Conservation (phyloP, 2,888 invertebrate genomes). For the Trachelus iudaicus region DNA sequence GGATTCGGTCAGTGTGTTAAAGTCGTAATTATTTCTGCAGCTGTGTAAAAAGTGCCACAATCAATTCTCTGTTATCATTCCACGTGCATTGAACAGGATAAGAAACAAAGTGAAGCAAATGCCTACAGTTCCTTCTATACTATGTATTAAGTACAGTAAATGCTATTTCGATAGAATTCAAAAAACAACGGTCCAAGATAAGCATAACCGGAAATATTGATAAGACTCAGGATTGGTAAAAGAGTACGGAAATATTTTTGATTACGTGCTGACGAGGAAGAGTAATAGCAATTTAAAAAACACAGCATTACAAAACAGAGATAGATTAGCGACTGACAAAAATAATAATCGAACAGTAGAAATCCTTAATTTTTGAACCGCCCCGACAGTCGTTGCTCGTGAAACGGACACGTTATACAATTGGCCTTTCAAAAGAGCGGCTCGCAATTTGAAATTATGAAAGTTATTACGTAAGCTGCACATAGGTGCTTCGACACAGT, state of each 20-base stretch:
- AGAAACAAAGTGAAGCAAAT: not conserved
- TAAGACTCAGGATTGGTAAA: not conserved
- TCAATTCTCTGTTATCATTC: not conserved
- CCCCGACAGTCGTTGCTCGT: not conserved
- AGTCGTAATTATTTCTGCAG: not conserved
- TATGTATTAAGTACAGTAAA: not conserved
- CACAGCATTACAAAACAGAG: not conserved
- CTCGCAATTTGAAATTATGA: constrained; percentile 25
- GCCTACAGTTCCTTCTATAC: not conserved
- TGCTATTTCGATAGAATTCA: not conserved
- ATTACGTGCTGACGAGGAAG: not conserved
- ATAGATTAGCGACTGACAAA: not conserved
- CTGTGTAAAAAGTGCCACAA: not conserved
- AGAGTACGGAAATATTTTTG: not conserved
- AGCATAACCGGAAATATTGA: not conserved
- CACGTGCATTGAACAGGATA: not conserved
- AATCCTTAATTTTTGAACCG: not conserved
- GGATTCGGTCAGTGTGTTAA: not conserved
- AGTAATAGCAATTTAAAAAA: not conserved
- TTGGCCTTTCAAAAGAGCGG: constrained; percentile 1
- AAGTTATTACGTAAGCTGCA: constrained; percentile 26
- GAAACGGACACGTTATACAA: not conserved
- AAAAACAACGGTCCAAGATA: not conserved
- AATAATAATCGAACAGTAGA: not conserved
- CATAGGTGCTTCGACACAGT: constrained; percentile 10